A percentile compares a stretch with the other conserved stretches of the same genome.
phyloP scores from a whole-genome alignment of 2,113 vertebrate genomes.

The Cacatua alba region DNA sequence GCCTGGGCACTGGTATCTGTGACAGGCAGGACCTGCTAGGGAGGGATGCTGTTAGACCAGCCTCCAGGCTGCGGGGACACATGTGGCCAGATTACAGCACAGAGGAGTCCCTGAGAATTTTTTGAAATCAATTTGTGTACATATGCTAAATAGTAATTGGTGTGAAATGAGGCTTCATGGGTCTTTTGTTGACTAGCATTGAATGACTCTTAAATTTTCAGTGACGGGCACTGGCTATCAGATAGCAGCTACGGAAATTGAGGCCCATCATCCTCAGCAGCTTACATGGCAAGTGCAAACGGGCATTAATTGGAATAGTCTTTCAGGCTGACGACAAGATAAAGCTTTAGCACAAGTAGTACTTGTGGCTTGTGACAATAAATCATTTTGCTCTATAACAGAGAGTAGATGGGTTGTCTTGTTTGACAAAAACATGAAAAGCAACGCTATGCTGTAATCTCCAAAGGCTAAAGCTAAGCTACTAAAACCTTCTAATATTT shows the following conservation, averaged over 20 bases:
- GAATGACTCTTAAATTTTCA: slow-evolving; percentile 32
- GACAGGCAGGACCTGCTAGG: accelerated
- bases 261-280: not conserved
- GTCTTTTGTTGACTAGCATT: slow-evolving; percentile 34
- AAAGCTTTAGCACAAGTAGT: slow-evolving; percentile 10
- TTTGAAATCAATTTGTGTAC: not conserved
- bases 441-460: not conserved
- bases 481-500: not conserved
- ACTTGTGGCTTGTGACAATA: not conserved
- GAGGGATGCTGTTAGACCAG: not conserved
- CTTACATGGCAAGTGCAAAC: not conserved
- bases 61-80: not conserved
- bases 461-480: not conserved
- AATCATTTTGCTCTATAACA: not conserved
- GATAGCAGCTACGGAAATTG: not conserved
- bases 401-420: not conserved
- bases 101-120: not conserved
- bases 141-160: slow-evolving; percentile 14
- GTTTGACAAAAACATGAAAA: not conserved
- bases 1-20: not conserved
- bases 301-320: not conserved
- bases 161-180: slow-evolving; percentile 43
- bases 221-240: not conserved
- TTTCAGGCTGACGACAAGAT: slow-evolving; percentile 2
- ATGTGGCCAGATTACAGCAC: not conserved